Percentiles rank a stretch among this genome's conserved stretches.
Evolutionary conservation across 1,140 invertebrate species (phyloP).

Genomic region (Sycobia sp.): DNA sequence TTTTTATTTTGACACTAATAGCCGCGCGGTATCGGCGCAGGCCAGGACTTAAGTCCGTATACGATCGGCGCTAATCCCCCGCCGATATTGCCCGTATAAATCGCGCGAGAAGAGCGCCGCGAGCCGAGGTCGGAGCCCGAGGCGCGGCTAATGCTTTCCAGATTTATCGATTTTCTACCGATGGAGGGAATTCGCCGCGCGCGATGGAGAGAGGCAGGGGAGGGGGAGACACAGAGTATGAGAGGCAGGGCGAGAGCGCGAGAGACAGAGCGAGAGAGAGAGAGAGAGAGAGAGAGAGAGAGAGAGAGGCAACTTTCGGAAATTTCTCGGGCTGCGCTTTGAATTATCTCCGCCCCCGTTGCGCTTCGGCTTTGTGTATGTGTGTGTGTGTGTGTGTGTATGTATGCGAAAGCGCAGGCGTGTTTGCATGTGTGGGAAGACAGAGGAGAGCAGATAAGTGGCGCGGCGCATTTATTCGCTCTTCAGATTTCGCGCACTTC

Average conservation of each 20-base stretch:
- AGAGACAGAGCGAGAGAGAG: too few species aligned
- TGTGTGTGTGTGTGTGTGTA: background rate
- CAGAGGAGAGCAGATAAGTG: background rate
- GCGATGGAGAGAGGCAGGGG: too few species aligned
- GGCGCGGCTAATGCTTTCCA: constrained; percentile 49
- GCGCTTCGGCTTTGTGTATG: background rate
- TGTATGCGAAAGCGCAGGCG: background rate
- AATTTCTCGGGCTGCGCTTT: background rate
- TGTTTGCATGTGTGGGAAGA: too few species aligned
- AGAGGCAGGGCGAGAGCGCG: too few species aligned
- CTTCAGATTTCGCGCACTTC: background rate
- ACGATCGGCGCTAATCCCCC: constrained; percentile 59
- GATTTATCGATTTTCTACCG: constrained; percentile 49
- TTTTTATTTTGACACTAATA: constrained; percentile 65
- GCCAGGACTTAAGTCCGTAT: constrained; percentile 57
- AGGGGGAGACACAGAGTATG: too few species aligned
- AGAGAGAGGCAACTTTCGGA: background rate
- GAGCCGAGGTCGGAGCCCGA: too few species aligned
- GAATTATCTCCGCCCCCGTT: constrained; percentile 1
- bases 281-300: background rate
- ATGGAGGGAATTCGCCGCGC: too few species aligned
- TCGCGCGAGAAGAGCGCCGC: constrained; percentile 50
- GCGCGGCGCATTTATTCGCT: background rate
- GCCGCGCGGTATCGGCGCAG: constrained; percentile 55
- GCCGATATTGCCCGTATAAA: constrained; percentile 62